Base-by-base conservation (phyloP, 2,797 vertebrate species). In the Girardinus metallicus region DNA sequence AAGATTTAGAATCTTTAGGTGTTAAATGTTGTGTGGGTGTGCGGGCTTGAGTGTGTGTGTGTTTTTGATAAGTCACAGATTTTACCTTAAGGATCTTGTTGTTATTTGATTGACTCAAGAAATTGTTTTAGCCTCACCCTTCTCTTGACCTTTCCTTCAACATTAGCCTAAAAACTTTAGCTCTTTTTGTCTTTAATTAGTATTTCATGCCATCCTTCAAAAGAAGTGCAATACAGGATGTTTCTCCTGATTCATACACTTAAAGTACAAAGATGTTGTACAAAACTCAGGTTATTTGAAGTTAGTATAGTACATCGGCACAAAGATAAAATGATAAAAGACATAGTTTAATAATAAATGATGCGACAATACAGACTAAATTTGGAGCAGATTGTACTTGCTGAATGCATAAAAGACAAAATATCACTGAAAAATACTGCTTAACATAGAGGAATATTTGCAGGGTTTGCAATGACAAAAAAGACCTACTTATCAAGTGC, bases 401-500 rank as follows among this genome's bases (percentile, higher is more conserved):
- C 41, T 16, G 49, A 83, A 79, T 85, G 83, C 83, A 83, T 73
- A 86, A 80, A 79, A 83, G 86, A 87, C 60, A 77, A 85, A 85
- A 83, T 77, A 82, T 74, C 76, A 77, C 76, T 80, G 88, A 77
- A 77, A 86, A 88, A 87, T 84, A 80, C 76, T 81, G 86, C 83
- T 89, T 81, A 83, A 85, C 83, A 75, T 85, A 44, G 76, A 88
- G 77, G 83, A 92, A 92, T 92, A 90, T 82, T 79, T 90, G 92
- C 91, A 80, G 85, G 79, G 84, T 90, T 90, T 87, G 89, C 92
- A 88, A 85, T 79, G 86, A 91, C 93, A 92, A 88, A 93, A 92
- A 68, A 93, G 89, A 89, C 88, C 91, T 91, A 93, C 90, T 93
- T 94, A 94, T 93, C 76, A 29, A 80, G 60, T 85, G 83, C 85